Base-by-base conservation (phyloP, 2,113 vertebrate genomes). In the Aplodontia rufa region DNA sequence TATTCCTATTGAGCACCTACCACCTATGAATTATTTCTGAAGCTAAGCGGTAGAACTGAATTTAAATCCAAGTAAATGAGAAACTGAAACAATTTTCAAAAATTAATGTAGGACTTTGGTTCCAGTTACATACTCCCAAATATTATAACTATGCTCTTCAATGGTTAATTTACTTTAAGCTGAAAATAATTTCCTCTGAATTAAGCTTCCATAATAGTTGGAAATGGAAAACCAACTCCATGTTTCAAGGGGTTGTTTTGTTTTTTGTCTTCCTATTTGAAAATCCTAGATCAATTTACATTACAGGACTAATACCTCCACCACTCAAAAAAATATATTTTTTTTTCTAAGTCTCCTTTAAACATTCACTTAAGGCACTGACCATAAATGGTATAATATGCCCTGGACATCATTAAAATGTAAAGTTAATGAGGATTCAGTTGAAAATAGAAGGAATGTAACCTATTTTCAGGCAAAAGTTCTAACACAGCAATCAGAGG, bases 371-470 rank as follows among this genome's bases (percentile, higher is more conserved):
- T 98, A 98, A 99, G 98, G 98, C 96, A 98, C 97, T 97, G 96
- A 97, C 98, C 97, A 98, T 98, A 98, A 97, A 98, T 98, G 97
- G 97, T 97, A 86, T 98, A 98, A 98, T 98, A 98, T 98, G 98
- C 98, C 98, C 98, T 98, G 98, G 98, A 98, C 98, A 99, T 99
- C 99, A 99, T 99, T 99, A 99, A 99, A 99, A 99, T 98, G 98
- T 99, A 99, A 98, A 98, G 98, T 98, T 99, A 99, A 99, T 99
- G 99, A 99, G 99, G 99, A 99, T 98, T 98, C 96, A 97, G 98
- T 98, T 98, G 98, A 98, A 99, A 99, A 99, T 98, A 99, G 98
- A 99, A 99, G 98, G 98, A 99, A 98, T 99, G 98, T 99, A 99
- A 99, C 98, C 99, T 98, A 99, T 99, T 99, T 99, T 99, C 98